phyloP scores from a whole-genome alignment of 2,797 vertebrate genomes.

The Naso thynnoides region DNA sequence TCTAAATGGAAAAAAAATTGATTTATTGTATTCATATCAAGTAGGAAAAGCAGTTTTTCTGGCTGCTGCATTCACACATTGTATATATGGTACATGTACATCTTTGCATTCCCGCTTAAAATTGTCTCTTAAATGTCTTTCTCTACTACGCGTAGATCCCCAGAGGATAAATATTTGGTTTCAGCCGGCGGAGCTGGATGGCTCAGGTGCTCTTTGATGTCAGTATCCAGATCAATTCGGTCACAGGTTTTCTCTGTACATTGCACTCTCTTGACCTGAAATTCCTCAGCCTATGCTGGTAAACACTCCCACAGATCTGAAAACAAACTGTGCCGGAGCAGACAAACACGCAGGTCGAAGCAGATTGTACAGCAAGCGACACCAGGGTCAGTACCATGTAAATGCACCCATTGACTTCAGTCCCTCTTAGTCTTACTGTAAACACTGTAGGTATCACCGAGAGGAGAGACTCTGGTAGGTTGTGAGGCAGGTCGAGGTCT shows the following conservation, averaged over 20 bases:
- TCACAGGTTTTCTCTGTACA: conserved; percentile 67
- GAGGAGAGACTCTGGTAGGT: conserved; percentile 4
- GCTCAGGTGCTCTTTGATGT: conserved; percentile 75
- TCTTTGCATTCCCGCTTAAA: conserved; percentile 30
- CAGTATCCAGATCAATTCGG: conserved; percentile 66
- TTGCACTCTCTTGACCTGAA: conserved; percentile 73
- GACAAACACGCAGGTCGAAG: conserved; percentile 67
- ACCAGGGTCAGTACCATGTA: conserved; percentile 66
- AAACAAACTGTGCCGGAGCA: conserved; percentile 69
- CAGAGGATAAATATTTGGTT: conserved; percentile 81
- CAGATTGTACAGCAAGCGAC: conserved; percentile 61
- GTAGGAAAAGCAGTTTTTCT: neutral
- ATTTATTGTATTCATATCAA: neutral
- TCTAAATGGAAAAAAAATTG: no score
- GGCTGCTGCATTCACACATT: neutral
- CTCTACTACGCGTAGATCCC: conserved; percentile 72
- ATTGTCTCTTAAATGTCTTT: conserved; percentile 59
- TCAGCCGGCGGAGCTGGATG: conserved; percentile 43
- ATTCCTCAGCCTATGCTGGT: conserved; percentile 71
- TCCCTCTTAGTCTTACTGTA: conserved; percentile 43
- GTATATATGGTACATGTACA: conserved; percentile 2
- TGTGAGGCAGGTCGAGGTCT: neutral
- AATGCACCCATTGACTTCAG: conserved; percentile 69
- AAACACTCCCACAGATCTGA: conserved; percentile 77
- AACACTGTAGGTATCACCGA: conserved; percentile 37